Conservation (phyloP, 2,113 vertebrate species). For the Ceyx margarethae region DNA sequence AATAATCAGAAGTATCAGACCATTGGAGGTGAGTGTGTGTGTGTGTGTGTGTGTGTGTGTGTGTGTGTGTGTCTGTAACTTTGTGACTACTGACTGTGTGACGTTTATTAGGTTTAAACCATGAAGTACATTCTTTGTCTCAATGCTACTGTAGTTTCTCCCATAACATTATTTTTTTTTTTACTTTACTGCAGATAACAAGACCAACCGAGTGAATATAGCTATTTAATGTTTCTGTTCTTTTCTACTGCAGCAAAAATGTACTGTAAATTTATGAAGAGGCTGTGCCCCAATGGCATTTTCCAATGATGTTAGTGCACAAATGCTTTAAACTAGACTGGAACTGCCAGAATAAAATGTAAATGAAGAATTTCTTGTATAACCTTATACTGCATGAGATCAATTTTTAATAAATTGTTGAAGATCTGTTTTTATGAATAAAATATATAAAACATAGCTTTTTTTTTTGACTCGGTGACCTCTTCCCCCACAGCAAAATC, state of each 20-base stretch:
- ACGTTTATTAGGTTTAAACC: slow-evolving; percentile 83
- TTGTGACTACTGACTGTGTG: slow-evolving; percentile 81
- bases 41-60: slow-evolving; percentile 76
- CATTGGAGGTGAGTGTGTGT: slow-evolving; percentile 82
- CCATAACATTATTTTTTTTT: slow-evolving; percentile 70
- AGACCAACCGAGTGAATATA: slow-evolving; percentile 80
- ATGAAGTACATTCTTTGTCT: slow-evolving; percentile 80
- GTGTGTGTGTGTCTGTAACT: slow-evolving; percentile 79
- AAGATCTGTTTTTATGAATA: slow-evolving; percentile 91
- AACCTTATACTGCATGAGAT: slow-evolving; percentile 88
- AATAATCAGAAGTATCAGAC: slow-evolving; percentile 71
- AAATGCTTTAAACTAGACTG: slow-evolving; percentile 84
- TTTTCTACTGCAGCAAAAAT: slow-evolving; percentile 80
- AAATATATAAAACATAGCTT: slow-evolving; percentile 74
- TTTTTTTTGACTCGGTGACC: not conserved
- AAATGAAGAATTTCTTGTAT: slow-evolving; percentile 86
- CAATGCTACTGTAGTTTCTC: slow-evolving; percentile 78
- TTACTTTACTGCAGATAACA: slow-evolving; percentile 76
- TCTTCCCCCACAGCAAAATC: not conserved
- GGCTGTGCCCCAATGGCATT: slow-evolving; percentile 82
- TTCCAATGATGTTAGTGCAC: slow-evolving; percentile 83
- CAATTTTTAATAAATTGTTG: slow-evolving; percentile 91
- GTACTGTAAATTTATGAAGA: slow-evolving; percentile 81
- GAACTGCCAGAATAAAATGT: slow-evolving; percentile 83
- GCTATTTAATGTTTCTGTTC: slow-evolving; percentile 79